Evolutionary conservation across 2,888 invertebrate genomes (phyloP).

Genomic region (Synanthedon andrenaeformis): DNA sequence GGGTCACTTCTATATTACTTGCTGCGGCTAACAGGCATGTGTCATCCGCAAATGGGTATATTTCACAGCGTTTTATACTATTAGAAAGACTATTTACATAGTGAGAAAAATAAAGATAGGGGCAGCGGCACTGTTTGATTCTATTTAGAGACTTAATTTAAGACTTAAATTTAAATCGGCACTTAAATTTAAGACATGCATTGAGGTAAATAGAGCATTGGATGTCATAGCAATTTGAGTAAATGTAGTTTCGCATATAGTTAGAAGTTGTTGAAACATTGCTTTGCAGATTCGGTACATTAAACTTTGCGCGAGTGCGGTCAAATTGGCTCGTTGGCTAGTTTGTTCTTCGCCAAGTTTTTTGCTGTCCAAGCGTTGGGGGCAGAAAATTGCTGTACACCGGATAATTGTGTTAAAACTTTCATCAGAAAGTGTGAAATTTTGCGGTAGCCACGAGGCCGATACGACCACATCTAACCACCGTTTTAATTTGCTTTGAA

Average conservation of each 20-base stretch:
- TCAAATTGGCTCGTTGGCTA: constrained; percentile 64
- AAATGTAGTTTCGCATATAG: background rate
- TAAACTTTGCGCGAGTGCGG: constrained; percentile 64
- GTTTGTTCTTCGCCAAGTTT: constrained; percentile 67
- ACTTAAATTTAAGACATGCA: too few species aligned
- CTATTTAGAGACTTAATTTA: too few species aligned
- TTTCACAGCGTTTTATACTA: too few species aligned
- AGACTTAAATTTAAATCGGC: too few species aligned
- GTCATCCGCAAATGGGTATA: too few species aligned
- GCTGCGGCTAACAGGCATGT: too few species aligned
- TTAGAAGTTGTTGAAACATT: constrained; percentile 10
- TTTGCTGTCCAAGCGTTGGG: constrained; percentile 54
- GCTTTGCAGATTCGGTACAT: constrained; percentile 63
- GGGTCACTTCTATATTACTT: too few species aligned
- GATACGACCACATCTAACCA: constrained; percentile 34
- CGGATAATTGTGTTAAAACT: constrained; percentile 68
- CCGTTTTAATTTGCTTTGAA: constrained; percentile 54
- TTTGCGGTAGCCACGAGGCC: constrained; percentile 43
- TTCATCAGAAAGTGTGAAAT: constrained; percentile 65
- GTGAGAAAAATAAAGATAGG: too few species aligned
- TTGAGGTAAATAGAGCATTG: too few species aligned
- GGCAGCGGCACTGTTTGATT: too few species aligned
- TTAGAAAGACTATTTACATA: too few species aligned
- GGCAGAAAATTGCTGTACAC: constrained; percentile 43
- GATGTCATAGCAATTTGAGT: too few species aligned